Conservation (phyloP, 1,140 invertebrate genomes). For the Archegozetes longisetosus region DNA sequence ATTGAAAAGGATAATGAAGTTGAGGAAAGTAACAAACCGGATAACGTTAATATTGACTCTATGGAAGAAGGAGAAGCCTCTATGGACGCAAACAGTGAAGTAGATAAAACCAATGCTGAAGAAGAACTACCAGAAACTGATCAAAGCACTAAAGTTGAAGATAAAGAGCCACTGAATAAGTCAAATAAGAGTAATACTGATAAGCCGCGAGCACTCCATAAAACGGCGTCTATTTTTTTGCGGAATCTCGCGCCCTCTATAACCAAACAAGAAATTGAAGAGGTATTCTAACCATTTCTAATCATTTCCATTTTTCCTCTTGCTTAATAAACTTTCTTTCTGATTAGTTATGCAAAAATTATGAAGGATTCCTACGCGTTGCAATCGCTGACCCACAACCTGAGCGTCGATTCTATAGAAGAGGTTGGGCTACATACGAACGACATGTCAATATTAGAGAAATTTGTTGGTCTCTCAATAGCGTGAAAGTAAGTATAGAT, state of each 20-base stretch:
- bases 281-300: slow-evolving; percentile 5
- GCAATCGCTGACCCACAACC: slow-evolving; percentile 91
- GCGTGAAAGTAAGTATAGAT: background rate
- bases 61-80: slow-evolving; percentile 26
- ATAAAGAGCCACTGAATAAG: background rate
- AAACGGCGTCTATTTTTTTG: slow-evolving; percentile 91
- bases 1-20: slow-evolving; percentile 20
- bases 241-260: slow-evolving; percentile 87
- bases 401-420: slow-evolving; percentile 80
- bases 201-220: slow-evolving; percentile 45
- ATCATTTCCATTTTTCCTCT: slow-evolving; percentile 4
- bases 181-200: slow-evolving; percentile 4
- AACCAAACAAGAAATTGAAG: slow-evolving; percentile 73
- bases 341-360: slow-evolving; percentile 71
- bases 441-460: slow-evolving; percentile 95
- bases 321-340: slow-evolving; percentile 16
- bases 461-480: slow-evolving; percentile 72
- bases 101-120: slow-evolving; percentile 14
- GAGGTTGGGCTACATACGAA: slow-evolving; percentile 97
- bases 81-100: slow-evolving; percentile 20
- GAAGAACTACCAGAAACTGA: slow-evolving; percentile 13
- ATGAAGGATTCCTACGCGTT: slow-evolving; percentile 86
- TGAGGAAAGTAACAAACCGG: slow-evolving; percentile 22
- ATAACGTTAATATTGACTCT: slow-evolving; percentile 27
- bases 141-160: slow-evolving; percentile 32